phyloP scores from a whole-genome alignment of 1,140 invertebrate genomes.

The Episyrphus balteatus region DNA sequence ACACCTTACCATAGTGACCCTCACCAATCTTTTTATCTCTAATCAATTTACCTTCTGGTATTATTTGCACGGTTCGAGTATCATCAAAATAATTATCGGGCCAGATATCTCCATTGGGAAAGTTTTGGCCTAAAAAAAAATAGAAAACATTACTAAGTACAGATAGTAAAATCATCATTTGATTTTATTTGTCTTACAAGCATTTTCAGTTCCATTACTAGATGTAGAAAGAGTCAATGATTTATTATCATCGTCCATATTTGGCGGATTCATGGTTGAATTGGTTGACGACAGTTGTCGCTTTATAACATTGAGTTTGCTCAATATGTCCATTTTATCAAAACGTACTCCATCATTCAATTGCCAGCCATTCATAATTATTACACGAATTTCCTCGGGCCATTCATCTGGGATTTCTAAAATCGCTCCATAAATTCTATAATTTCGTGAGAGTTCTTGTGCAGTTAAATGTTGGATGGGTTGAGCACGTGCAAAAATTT shows the following conservation, averaged over 20 bases:
- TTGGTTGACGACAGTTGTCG: background rate
- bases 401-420: conserved; percentile 63
- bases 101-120: background rate
- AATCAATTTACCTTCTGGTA: conserved; percentile 22
- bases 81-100: conserved; percentile 12
- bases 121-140: background rate
- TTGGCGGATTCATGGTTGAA: too few relatives aligned
- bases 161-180: background rate
- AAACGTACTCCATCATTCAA: conserved; percentile 55
- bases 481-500: conserved; percentile 73
- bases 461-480: conserved; percentile 36
- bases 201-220: background rate
- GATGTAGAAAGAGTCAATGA: background rate
- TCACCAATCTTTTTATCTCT: conserved; percentile 21
- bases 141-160: background rate
- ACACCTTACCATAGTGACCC: conserved; percentile 29
- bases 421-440: conserved; percentile 34
- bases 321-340: conserved; percentile 49
- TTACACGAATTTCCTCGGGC: conserved; percentile 65
- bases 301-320: conserved; percentile 18
- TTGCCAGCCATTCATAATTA: conserved; percentile 80
- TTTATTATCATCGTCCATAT: too few relatives aligned
- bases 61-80: conserved; percentile 15
- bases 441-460: conserved; percentile 52
- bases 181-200: background rate